Percentiles rank a stretch among this genome's conserved stretches.
These are phyloP conservation scores for Cybosia mesomella DNA, from an alignment of 2,888 invertebrate genomes.

Conservation along the genomic window DNA sequence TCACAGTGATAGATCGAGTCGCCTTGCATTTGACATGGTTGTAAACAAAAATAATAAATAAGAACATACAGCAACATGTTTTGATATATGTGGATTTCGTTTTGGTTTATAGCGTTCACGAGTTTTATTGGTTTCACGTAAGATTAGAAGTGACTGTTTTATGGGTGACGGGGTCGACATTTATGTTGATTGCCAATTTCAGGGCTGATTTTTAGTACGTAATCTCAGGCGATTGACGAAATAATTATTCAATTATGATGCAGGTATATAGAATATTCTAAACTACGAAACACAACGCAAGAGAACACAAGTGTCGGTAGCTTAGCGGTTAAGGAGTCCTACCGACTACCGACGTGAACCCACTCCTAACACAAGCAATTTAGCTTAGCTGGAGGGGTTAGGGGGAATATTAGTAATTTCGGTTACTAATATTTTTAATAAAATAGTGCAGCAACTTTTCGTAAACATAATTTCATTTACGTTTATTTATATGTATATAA, in stretches of 20 bases:
- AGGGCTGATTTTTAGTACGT: slow-evolving; percentile 39
- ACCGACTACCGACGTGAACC: no score
- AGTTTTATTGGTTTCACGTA: slow-evolving; percentile 76
- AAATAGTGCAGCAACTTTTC: not conserved
- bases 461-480: not conserved
- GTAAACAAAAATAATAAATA: slow-evolving; percentile 83
- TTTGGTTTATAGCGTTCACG: slow-evolving; percentile 64
- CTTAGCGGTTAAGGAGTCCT: no score
- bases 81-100: slow-evolving; percentile 73
- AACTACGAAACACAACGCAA: not conserved
- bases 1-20: slow-evolving; percentile 71
- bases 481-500: not conserved
- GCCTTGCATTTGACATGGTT: slow-evolving; percentile 76
- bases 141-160: slow-evolving; percentile 69
- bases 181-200: slow-evolving; percentile 64
- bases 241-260: slow-evolving; percentile 35
- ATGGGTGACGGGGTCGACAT: slow-evolving; percentile 53
- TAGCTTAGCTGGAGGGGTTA: no score
- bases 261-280: not conserved
- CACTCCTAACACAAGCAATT: no score
- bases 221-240: slow-evolving; percentile 35
- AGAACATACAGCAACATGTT: slow-evolving; percentile 65
- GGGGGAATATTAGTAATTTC: no score
- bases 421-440: not conserved
- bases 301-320: no score